Evolutionary conservation across 2,113 vertebrate species (phyloP), one percentile per base, ranked within the genome.

Genomic region (Istiophorus platypterus): DNA sequence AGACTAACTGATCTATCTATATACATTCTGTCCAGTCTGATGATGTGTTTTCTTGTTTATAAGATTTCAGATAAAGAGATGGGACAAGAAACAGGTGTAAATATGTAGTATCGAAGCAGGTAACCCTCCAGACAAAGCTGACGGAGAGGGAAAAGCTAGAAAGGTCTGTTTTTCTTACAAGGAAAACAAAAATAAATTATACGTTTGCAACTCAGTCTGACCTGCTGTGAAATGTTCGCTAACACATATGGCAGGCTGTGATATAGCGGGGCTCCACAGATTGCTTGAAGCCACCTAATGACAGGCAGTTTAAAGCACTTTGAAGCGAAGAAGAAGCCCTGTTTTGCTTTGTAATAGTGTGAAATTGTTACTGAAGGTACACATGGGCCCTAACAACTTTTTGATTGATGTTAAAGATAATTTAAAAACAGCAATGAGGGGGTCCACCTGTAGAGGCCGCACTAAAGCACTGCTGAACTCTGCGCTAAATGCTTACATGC

Each of bases 211-310:
- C 29, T 57, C 77, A 68, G 56, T 52, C 57, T 70, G 81, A 41
- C 45, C 58, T 51, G 45, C 56, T 71, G 63, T 80, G 58, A 80
- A 83, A 58, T 81, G 66, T 86, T 81, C 78, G 80, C 78, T 4
- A 45, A 61, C 74, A 73, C 70, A 78, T 27, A 27, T 6, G 22
- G 47, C 22, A 24, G 70, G 42, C 63, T 68, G 79, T 67, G 64
- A 74, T 72, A 41, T 54, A 47, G 17, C 24, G 0, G 54, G 70
- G 26, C 69, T 88, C 51, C 65, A 72, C 67, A 81, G 56, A 76
- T 83, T 68, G 59, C 80, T 88, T 7, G 41, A 64, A 77, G 80
- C 83, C 34, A n/a, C 5, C 58, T 69, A 47, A 20, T 14, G 1
- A 66, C 52, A 68, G 54, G 63, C 56, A 65, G 66, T 56, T 73